Percentiles rank a stretch among this genome's conserved stretches.
Evolutionary conservation across 2,113 vertebrate species (phyloP).

Genomic region (Dicrurus megarhynchus): DNA sequence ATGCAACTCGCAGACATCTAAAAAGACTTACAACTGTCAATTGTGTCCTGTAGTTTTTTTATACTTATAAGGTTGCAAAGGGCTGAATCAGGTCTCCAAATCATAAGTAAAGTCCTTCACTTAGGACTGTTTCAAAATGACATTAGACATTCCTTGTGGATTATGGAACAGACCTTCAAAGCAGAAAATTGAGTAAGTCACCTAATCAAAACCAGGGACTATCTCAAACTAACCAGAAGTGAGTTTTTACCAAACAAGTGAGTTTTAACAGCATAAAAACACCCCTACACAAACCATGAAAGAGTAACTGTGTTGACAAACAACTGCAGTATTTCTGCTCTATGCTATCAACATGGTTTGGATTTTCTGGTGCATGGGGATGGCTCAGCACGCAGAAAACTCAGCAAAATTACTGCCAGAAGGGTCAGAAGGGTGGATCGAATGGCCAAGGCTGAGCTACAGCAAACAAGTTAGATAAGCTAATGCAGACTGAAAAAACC

Average conservation of each 20-base stretch:
- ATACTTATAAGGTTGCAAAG: not conserved
- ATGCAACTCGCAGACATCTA: not conserved
- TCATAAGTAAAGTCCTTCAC: not conserved
- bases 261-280: not conserved
- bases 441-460: not conserved
- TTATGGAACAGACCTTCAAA: not conserved
- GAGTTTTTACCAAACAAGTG: not conserved
- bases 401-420: not conserved
- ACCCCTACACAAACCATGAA: accelerated
- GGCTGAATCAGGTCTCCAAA: not conserved
- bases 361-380: not conserved
- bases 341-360: accelerated
- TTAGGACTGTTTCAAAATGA: not conserved
- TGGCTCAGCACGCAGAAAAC: not conserved
- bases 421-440: not conserved
- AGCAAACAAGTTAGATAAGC: not conserved
- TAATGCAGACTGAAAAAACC: not conserved
- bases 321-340: not conserved
- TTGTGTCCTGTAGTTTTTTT: not conserved
- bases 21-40: not conserved
- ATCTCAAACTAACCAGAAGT: not conserved
- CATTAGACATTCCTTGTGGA: not conserved
- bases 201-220: not conserved
- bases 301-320: accelerated
- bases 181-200: not conserved